Evolutionary conservation across 1,140 invertebrate genomes (phyloP).

Genomic region (Heliconius himera): DNA sequence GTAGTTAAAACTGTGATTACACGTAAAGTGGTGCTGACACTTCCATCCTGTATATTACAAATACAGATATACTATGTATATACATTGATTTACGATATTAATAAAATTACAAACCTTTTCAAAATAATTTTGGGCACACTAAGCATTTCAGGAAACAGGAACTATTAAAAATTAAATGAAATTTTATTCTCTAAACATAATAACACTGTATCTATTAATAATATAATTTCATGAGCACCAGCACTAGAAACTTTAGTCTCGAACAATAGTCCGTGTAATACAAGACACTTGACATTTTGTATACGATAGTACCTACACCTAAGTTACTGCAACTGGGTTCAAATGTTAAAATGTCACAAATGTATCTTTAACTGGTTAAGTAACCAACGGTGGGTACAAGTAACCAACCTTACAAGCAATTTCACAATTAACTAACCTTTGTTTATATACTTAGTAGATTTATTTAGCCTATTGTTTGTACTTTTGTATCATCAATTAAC

Average conservation of each 20-base stretch:
- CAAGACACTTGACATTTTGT: constrained; percentile 24
- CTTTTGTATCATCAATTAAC: not conserved
- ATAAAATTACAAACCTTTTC: too few species aligned
- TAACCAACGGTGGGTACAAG: not conserved
- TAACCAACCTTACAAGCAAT: constrained; percentile 33
- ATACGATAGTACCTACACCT: constrained; percentile 16
- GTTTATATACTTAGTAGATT: not conserved
- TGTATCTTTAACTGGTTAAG: constrained; percentile 26
- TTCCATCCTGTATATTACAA: too few species aligned
- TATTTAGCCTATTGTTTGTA: not conserved
- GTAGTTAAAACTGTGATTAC: too few species aligned
- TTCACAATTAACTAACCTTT: constrained; percentile 36
- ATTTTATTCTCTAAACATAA: too few species aligned
- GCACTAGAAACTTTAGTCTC: not conserved
- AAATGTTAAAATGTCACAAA: constrained; percentile 50
- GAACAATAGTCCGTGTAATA: not conserved
- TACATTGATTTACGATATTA: too few species aligned
- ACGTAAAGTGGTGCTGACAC: too few species aligned
- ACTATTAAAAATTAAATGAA: too few species aligned
- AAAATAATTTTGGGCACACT: too few species aligned
- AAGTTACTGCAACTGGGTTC: constrained; percentile 23
- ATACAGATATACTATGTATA: too few species aligned
- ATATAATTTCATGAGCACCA: too few species aligned
- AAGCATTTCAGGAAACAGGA: too few species aligned
- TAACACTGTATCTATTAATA: too few species aligned